Evolutionary conservation across 2,888 invertebrate genomes (phyloP), one percentile per base, ranked within the genome.

Genomic region (Dichetophora obliterata): DNA sequence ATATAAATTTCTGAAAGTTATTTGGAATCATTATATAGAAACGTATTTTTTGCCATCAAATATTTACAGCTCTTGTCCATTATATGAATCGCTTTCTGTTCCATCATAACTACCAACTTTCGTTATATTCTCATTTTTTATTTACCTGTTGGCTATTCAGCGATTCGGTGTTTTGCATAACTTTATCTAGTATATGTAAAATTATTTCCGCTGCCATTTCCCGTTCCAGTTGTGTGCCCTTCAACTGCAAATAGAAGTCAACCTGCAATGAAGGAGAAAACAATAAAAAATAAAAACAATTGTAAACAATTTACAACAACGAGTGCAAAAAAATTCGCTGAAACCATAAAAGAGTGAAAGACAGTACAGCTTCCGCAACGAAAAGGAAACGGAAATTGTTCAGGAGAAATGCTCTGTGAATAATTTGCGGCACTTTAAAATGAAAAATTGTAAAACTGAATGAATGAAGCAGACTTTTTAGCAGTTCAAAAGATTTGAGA

Each of bases 121-220:
- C 43, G 11, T 2, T 3, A 11, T 2, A 43, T 1, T 14, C 2
- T 43, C 54, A 14, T 9, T n/a, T 3, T 52, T 34, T 37, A 86
- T 90, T 88, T 87, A 95, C 95, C 92, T 93, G 92, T 88, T 93
- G 93, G 89, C 93, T 93, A 78, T 94, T 91, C 82, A 95, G 91
- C 14, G 95, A 93, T 83, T 92, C 91, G 48, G 92, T 91, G 82
- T 91, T 92, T 83, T 91, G 92, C 81, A 95, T 89, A 69, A 95
- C 90, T 81, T 91, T 91, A 86, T 93, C 93, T 57, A 93, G 90
- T 80, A 94, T 93, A 77, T 91, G 90, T 84, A 92, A 90, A 81
- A 92, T 90, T 63, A 91, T 90, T 82, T 91, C 90, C 52, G 92
- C 91, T 14, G 92, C 90, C 84, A 91, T 90, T 82, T 90, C 88